Evolutionary conservation across 2,888 invertebrate genomes (phyloP), one percentile per base, ranked within the genome.

Genomic region (Oligia latruncula): DNA sequence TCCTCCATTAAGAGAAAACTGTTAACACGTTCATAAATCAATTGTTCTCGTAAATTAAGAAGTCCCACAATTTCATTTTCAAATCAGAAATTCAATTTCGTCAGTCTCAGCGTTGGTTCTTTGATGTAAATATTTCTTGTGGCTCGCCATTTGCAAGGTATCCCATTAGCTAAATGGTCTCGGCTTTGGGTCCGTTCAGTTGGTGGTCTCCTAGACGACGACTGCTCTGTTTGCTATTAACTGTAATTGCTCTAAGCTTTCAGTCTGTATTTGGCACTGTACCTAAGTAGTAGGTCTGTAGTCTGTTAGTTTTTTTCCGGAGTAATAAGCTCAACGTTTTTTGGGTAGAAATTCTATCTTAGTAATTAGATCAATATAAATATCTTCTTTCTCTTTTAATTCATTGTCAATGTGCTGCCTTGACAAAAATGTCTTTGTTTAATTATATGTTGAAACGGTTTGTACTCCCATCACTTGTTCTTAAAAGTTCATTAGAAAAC

Each of bases 121-220:
- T 62, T 40, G 66, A 62, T 71, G 82, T 86, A 74, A 74, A 74
- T 77, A 82, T 82, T 72, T 65, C 83, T 81, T 46, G 43, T 52
- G 29, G 66, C 62, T 72, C 49, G 72, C 86, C 86, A 78, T 84
- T 84, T 66, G 71, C 72, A 72, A 46, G 77, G 66, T 58, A 64
- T 77, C 71, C 86, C 77, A 84, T 86, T 86, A 82, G 62, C 83
- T 72, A 82, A 84, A 84, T 86, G 67, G 77, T 82, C 62, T 70
- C 68, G 70, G 65, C 73, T 64, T 72, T 71, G 13, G 67, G 71
- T 13, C 66, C 55, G 65, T 76, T 73, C 74, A 55, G 77, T 74
- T 66, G 77, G 86, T 74, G 82, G 86, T 84, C 77, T 74, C 72
- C 70, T 77, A 73, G 84, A 83, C 74, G 84, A 52, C 43, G 52